Conservation (phyloP, 2,113 vertebrate species). For the Ophiodon elongatus region DNA sequence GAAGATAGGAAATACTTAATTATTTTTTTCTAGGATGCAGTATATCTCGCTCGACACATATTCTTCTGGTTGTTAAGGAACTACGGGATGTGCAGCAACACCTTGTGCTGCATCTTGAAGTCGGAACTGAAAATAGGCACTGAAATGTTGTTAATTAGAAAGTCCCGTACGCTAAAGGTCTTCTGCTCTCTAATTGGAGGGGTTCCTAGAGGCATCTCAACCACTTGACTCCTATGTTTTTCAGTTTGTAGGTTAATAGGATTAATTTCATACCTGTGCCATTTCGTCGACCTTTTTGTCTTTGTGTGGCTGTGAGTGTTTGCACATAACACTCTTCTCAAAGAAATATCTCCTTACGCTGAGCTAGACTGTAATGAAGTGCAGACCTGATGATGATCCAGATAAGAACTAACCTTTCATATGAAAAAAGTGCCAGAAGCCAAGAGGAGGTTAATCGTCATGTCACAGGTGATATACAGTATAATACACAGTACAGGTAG, state of each 20-base stretch:
- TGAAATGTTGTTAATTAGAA: slow-evolving; percentile 61
- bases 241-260: slow-evolving; percentile 41
- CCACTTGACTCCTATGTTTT: slow-evolving; percentile 39
- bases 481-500: background rate
- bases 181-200: slow-evolving; percentile 55
- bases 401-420: slow-evolving; percentile 21
- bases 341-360: slow-evolving; percentile 57
- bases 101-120: slow-evolving; percentile 37
- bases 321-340: slow-evolving; percentile 20
- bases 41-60: slow-evolving; percentile 20
- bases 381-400: slow-evolving; percentile 19
- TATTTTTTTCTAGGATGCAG: background rate
- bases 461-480: background rate
- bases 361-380: slow-evolving; percentile 35
- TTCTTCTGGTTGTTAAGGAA: slow-evolving; percentile 55
- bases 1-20: background rate
- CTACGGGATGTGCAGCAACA: slow-evolving; percentile 38
- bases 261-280: slow-evolving; percentile 48
- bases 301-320: slow-evolving; percentile 39
- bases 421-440: background rate
- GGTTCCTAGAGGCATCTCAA: slow-evolving; percentile 1
- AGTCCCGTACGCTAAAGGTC: slow-evolving; percentile 44
- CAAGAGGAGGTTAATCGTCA: background rate
- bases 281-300: slow-evolving; percentile 57
- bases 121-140: slow-evolving; percentile 40